A percentile compares a stretch with the other conserved stretches of the same genome.
phyloP scores from a whole-genome alignment of 2,113 vertebrate species.

The Gopherus evgoodei region DNA sequence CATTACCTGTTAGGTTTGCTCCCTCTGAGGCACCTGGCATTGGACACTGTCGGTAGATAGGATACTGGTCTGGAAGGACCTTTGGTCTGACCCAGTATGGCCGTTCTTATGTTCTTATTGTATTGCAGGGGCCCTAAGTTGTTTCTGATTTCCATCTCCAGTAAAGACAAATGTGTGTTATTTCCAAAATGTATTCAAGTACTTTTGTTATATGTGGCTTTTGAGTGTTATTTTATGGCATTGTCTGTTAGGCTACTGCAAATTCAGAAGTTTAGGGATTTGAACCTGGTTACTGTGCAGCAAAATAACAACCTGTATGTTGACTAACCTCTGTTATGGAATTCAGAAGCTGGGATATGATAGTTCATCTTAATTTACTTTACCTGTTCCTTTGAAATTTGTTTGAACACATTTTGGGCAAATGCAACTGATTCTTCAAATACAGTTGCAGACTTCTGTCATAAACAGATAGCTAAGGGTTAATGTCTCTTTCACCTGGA shows the following conservation, averaged over 20 bases:
- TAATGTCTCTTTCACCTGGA: too few relatives aligned
- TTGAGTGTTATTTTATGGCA: conserved; percentile 9
- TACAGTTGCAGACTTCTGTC: not conserved
- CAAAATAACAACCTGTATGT: conserved; percentile 44
- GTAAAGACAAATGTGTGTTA: not conserved
- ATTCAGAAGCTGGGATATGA: conserved; percentile 27
- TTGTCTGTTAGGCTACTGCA: not conserved
- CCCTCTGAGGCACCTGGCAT: too few relatives aligned
- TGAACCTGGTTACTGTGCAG: conserved; percentile 41
- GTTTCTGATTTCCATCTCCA: conserved; percentile 56
- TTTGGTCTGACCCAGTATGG: too few relatives aligned
- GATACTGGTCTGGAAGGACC: too few relatives aligned
- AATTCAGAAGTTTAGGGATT: not conserved
- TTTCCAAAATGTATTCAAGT: not conserved
- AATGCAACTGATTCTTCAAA: not conserved
- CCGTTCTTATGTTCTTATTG: not conserved
- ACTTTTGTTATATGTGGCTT: conserved; percentile 30
- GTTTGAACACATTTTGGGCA: not conserved
- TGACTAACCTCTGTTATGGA: not conserved
- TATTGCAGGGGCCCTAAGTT: conserved; percentile 30
- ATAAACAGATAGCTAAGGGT: too few relatives aligned
- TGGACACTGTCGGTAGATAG: too few relatives aligned
- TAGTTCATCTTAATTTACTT: not conserved
- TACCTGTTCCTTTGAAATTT: not conserved
- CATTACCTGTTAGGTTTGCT: too few relatives aligned